Base-by-base conservation (phyloP, 2,888 invertebrate genomes). In the Schrankia costaestrigalis region DNA sequence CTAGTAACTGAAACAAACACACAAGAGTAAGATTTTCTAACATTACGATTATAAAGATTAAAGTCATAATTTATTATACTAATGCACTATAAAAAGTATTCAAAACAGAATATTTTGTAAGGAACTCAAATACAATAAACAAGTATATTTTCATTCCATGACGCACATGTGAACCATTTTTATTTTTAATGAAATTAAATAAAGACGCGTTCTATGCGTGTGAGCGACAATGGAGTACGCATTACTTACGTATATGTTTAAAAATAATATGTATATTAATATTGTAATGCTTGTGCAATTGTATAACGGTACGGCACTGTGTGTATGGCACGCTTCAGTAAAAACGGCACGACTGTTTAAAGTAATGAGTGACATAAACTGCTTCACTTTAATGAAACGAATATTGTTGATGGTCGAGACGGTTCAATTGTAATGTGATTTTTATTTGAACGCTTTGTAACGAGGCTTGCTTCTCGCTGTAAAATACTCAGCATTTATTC, bases 321-420 rank as follows among this genome's bases (percentile, higher is more conserved):
- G 9, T 19, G 23, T 12, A 11, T 11, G 9, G 26, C 9, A 2
- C 19, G 24, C 12, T n/a, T 3, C 23, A 4, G 11, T 10, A 12
- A 11, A 15, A 22, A 12, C 26, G 21, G 22, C 26, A 23, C 28
- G 19, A n/a, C 37, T 37, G 25, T 28, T 25, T 23, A 13, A 31
- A 25, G 24, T 39, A 50, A 50, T 36, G 27, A 28, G 18, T 18
- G 24, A 31, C 46, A 31, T 51, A 51, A 51, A 40, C 9, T 40
- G 31, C 28, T 26, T 21, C 21, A 33, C 25, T 44, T 32, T 28
- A 52, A 46, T 50, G 26, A 35, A 45, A 42, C 38, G 32, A 40
- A 46, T 36, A 50, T 51, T 51, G 35, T 55, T 46, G 34, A 24
- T 32, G 52, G 21, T 19, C 31, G 35, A 41, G 31, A 35, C 42